Evolutionary conservation across 1,140 invertebrate species (phyloP), one percentile per base, ranked within the genome.

Genomic region (Pomacea maculata): DNA sequence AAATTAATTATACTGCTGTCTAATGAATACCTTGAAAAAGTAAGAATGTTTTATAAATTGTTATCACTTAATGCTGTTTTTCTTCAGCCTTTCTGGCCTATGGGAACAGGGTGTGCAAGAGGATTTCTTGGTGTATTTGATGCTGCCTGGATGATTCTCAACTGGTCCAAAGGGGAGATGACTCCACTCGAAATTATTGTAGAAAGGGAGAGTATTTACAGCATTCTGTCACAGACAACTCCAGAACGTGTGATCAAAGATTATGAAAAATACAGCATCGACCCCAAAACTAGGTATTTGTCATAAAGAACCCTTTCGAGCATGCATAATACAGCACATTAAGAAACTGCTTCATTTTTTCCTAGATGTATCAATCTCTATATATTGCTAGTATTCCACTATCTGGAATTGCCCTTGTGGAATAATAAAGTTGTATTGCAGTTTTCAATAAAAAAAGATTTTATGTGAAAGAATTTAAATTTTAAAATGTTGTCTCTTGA

Each of bases 101-200:
- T 97, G 0, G 98, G 98, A 0, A 98, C 97, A 45, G 98, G 98
- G 9, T 99, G 97, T 92, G 98, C 97, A 0, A 93, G 98, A 75
- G 98, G 98, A 52, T 99, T 99, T 91, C 92, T 99, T 0, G 97
- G 97, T 73, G 97, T 96, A 8, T 94, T 99, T 88, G 98, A 99
- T 93, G 96, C 97, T 0, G 97, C 96, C 57, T 99, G 98, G 97
- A 96, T 97, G 83, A 95, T 99, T 68, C 94, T 96, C 84, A 93
- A 94, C 61, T 98, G 96, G 95, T 95, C 95, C 0, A 93, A 94
- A 75, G 94, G 90, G 6, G 89, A 87, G 54, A 87, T 89, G 86
- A 92, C 89, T 7, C 89, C 92, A n/a, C 85, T 92, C 11, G 86
- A 92, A 82, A 89, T 98, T 2, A 92, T 99, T 15, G 97, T 97